Evolutionary conservation across 2,113 vertebrate species (phyloP).

Genomic region (Aplodontia rufa): DNA sequence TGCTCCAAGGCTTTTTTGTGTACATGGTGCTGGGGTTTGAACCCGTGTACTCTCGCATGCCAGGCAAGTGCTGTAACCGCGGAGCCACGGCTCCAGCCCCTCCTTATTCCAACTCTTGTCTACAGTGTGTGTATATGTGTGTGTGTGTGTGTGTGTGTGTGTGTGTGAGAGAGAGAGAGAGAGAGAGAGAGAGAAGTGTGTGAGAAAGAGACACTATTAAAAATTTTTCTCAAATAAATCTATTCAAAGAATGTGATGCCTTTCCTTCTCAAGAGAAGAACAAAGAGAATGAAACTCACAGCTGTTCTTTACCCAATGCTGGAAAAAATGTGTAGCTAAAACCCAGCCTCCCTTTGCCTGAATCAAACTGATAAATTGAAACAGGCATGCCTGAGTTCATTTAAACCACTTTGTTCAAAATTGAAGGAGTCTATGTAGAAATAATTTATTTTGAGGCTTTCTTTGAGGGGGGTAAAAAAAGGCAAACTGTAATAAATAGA

Average conservation of each 20-base stretch:
- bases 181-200: background rate
- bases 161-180: fast-evolving
- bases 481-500: slow-evolving; percentile 46
- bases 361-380: background rate
- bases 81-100: no score
- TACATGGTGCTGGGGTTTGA: no score
- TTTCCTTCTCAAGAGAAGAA: background rate
- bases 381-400: background rate
- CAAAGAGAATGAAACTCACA: background rate
- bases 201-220: background rate
- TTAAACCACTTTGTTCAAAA: slow-evolving; percentile 40
- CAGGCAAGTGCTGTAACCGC: no score
- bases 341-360: background rate
- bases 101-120: background rate
- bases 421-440: slow-evolving; percentile 50
- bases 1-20: no score
- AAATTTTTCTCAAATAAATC: background rate
- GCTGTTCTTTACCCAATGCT: background rate
- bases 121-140: background rate
- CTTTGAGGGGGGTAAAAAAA: slow-evolving; percentile 10
- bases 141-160: background rate
- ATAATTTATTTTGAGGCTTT: slow-evolving; percentile 60
- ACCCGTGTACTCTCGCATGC: no score
- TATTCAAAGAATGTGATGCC: background rate
- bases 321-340: background rate